A percentile compares a stretch with the other conserved stretches of the same genome.
These are phyloP conservation scores for Parelbella ahira DNA, from an alignment of 2,888 invertebrate species.

Conservation along the genomic window DNA sequence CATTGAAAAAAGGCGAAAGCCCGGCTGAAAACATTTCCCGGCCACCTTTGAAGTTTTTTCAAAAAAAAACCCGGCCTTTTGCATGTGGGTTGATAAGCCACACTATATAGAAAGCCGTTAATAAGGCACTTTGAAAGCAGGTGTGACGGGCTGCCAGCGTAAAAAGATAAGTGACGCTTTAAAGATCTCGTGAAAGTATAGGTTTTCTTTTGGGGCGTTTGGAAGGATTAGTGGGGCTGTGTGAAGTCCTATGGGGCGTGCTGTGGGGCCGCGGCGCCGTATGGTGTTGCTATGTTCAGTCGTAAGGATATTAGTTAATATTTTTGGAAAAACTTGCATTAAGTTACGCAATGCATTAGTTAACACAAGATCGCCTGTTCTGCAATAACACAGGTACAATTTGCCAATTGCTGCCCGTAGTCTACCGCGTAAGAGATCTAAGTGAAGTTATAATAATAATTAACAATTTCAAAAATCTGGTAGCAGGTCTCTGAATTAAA, in stretches of 20 bases:
- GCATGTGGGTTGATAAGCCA: conserved; percentile 72
- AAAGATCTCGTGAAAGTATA: conserved; percentile 42
- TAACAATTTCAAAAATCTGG: too few relatives aligned
- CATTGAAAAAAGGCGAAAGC: conserved; percentile 81
- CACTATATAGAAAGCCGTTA: conserved; percentile 62
- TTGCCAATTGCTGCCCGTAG: too few relatives aligned
- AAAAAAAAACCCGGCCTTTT: conserved; percentile 54
- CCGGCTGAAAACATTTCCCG: conserved; percentile 74
- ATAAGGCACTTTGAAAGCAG: conserved; percentile 74
- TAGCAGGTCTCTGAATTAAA: too few relatives aligned
- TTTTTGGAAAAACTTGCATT: too few relatives aligned
- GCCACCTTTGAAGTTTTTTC: conserved; percentile 72
- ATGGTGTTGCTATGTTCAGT: conserved; percentile 17
- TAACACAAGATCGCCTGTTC: too few relatives aligned
- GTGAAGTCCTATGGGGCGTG: conserved; percentile 13
- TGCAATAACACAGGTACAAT: too few relatives aligned
- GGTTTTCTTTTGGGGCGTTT: conserved; percentile 49
- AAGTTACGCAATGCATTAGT: too few relatives aligned
- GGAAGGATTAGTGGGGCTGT: conserved; percentile 28
- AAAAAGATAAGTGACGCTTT: conserved; percentile 61
- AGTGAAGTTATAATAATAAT: too few relatives aligned
- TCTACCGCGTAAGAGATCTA: too few relatives aligned
- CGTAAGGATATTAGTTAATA: too few relatives aligned
- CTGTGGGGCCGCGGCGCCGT: too few relatives aligned
- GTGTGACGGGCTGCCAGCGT: conserved; percentile 55